Percentiles rank a stretch among this genome's conserved stretches.
Evolutionary conservation across 2,888 invertebrate species (phyloP).

Genomic region (Eilema griseolum): DNA sequence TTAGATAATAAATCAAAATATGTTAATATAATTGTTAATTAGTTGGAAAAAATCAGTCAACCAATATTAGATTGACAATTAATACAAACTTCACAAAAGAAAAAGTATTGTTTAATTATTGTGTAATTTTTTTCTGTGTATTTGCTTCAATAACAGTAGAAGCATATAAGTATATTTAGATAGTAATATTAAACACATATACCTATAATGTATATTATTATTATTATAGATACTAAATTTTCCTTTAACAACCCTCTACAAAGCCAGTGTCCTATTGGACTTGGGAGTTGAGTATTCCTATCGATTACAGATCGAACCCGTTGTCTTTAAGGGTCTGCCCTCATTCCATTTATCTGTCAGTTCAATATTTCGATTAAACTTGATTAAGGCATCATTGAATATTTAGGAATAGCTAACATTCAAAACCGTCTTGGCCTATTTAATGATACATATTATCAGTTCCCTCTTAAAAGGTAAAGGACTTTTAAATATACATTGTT

Average conservation of each 20-base stretch:
- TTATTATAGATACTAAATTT: constrained; percentile 38
- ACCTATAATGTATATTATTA: too few relatives aligned
- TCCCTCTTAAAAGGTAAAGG: constrained; percentile 2
- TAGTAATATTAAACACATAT: too few relatives aligned
- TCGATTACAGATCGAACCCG: constrained; percentile 64
- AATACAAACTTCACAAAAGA: not conserved
- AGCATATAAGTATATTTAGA: too few relatives aligned
- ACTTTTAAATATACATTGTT: constrained; percentile 1
- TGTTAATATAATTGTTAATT: not conserved
- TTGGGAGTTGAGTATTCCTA: constrained; percentile 62
- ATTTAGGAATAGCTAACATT: constrained; percentile 34
- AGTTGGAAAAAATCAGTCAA: not conserved
- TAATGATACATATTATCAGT: constrained; percentile 25
- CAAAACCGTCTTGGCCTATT: constrained; percentile 33
- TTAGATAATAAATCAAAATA: not conserved
- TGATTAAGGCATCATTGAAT: constrained; percentile 53
- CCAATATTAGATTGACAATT: not conserved
- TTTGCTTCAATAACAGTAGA: too few relatives aligned
- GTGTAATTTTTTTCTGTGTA: constrained; percentile 10
- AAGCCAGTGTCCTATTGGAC: constrained; percentile 56
- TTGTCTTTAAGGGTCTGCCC: constrained; percentile 62
- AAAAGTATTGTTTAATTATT: not conserved
- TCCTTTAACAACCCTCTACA: constrained; percentile 54
- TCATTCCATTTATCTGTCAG: constrained; percentile 66
- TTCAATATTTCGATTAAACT: constrained; percentile 63